Conservation (phyloP, 2,888 invertebrate species). For the Eustalomyia histrio region DNA sequence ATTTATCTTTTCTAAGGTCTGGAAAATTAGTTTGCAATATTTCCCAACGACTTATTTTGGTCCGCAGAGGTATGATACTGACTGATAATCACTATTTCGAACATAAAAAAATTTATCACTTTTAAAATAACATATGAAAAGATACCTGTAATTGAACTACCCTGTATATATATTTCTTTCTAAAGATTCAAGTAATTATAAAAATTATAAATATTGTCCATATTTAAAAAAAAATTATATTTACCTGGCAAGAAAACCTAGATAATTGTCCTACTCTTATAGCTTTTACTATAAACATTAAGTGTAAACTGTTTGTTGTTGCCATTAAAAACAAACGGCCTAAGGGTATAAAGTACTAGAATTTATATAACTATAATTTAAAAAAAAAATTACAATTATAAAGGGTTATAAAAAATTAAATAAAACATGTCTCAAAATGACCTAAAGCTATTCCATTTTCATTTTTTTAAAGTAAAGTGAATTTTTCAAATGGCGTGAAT, state of each 20-base stretch:
- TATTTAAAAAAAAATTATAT: background rate
- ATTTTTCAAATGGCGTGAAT: conserved; percentile 36
- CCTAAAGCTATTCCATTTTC: conserved; percentile 10
- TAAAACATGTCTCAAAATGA: conserved; percentile 5
- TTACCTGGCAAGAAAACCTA: background rate
- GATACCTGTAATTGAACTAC: no score
- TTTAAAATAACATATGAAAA: no score
- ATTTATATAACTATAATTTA: background rate
- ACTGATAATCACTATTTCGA: no score
- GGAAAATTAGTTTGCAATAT: no score
- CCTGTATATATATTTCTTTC: no score
- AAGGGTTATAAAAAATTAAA: conserved; percentile 27
- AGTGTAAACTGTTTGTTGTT: background rate
- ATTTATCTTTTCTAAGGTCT: no score
- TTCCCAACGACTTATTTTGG: no score
- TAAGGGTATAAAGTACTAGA: background rate
- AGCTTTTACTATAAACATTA: background rate
- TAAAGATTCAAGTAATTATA: no score
- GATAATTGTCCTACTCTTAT: background rate
- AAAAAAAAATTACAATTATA: conserved; percentile 14
- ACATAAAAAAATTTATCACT: no score
- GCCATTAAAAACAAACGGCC: background rate
- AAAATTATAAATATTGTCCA: no score
- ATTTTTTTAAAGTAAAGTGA: background rate
- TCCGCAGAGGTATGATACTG: no score